phyloP scores from a whole-genome alignment of 2,888 invertebrate genomes.

The Mellilla xanthometata region DNA sequence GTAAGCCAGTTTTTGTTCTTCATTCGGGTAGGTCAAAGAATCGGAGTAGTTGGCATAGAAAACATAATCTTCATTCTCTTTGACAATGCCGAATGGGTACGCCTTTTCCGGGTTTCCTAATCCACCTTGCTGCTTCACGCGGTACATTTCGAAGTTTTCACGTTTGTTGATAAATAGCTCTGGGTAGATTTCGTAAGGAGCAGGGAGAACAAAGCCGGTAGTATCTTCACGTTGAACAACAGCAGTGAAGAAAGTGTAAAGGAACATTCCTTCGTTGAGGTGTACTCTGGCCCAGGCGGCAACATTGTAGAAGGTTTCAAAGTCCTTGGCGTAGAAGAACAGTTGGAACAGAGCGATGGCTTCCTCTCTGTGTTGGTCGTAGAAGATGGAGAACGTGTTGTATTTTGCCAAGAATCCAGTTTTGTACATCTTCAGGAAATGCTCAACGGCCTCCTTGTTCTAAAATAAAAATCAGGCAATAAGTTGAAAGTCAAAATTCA shows the following conservation, averaged over 20 bases:
- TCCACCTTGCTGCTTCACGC: slow-evolving; percentile 65
- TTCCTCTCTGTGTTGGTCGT: slow-evolving; percentile 69
- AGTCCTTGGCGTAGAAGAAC: slow-evolving; percentile 84
- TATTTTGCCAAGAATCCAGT: slow-evolving; percentile 74
- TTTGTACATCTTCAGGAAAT: slow-evolving; percentile 65
- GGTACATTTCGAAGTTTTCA: slow-evolving; percentile 70
- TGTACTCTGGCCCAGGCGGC: slow-evolving; percentile 81
- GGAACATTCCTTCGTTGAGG: slow-evolving; percentile 84
- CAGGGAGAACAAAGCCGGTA: slow-evolving; percentile 82
- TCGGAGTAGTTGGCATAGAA: slow-evolving; percentile 84
- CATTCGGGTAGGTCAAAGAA: slow-evolving; percentile 71
- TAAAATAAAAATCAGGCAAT: slow-evolving; percentile 40
- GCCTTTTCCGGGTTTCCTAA: slow-evolving; percentile 52
- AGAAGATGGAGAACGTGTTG: slow-evolving; percentile 76
- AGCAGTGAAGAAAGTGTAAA: slow-evolving; percentile 84
- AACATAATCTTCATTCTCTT: slow-evolving; percentile 63
- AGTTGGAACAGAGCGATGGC: slow-evolving; percentile 79
- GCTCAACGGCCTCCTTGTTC: slow-evolving; percentile 68
- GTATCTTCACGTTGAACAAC: slow-evolving; percentile 82
- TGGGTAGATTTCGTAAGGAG: slow-evolving; percentile 86
- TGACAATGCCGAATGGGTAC: slow-evolving; percentile 60
- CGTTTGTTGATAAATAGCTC: slow-evolving; percentile 84
- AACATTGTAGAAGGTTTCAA: slow-evolving; percentile 82
- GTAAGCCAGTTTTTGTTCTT: slow-evolving; percentile 84
- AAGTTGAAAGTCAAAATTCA: too few species aligned